Evolutionary conservation across 2,797 vertebrate genomes (phyloP), one percentile per base, ranked within the genome.

Genomic region (Takifugu rubripes): DNA sequence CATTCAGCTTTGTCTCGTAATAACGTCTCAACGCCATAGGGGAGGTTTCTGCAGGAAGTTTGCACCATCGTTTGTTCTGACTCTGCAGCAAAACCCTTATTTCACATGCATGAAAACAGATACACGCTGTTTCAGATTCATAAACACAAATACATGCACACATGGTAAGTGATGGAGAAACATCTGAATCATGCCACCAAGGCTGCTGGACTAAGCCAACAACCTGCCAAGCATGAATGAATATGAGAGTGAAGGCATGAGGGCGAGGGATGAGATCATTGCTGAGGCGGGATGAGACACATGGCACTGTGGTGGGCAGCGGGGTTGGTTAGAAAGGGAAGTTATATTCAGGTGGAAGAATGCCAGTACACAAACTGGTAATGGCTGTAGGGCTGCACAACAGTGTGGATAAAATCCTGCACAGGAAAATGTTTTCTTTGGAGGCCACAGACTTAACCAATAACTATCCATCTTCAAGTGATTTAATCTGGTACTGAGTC

Each of bases 201-300:
- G 33, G 58, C 53, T 67, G 54, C 43, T 52, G 57, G 66, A 57
- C 21, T 16, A 56, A 53, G 70, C 54, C 54, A 56, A 56, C 56
- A 67, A 52, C 44, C 74, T 60, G 70, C 62, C 44, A 62, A 49
- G 65, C 68, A 66, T 52, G 62, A 66, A 63, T 62, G 64, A 59
- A 33, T 59, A 3, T 51, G 50, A 44, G 46, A 60, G 54, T 24
- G 56, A 33, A 40, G 66, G 63, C 9, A 31, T 50, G 64, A 57
- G 54, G 2, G 21, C n/a, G 50, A 17, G 50, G 48, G 27, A 58
- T 75, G 70, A 75, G 57, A 57, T 78, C 76, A 79, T 48, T 42
- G 72, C 63, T 46, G 54, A 61, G 62, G 56, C 3, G 6, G 60
- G 62, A 52, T 10, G 25, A 64, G 69, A 67, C 3, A 26, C 36